phyloP scores from a whole-genome alignment of 2,888 invertebrate species.

The Erebia palarica region DNA sequence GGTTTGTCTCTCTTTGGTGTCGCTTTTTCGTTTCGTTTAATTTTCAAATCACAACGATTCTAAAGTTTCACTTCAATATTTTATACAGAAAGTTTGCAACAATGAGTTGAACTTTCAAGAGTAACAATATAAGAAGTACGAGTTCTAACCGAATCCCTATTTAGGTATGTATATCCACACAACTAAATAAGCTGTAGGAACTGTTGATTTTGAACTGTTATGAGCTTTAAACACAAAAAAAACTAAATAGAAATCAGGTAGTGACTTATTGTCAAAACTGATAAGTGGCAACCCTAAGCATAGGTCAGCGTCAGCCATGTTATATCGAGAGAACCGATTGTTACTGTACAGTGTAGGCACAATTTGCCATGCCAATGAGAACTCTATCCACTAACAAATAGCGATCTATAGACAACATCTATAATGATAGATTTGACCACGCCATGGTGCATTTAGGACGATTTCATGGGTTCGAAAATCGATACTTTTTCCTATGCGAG shows the following conservation, averaged over 20 bases:
- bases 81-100: too few relatives aligned
- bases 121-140: too few relatives aligned
- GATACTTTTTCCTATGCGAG: slow-evolving; percentile 34
- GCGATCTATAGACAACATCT: slow-evolving; percentile 9
- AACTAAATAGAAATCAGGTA: neutral
- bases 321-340: slow-evolving; percentile 30
- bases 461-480: slow-evolving; percentile 39
- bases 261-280: neutral
- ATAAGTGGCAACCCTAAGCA: slow-evolving; percentile 26
- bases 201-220: too few relatives aligned
- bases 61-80: too few relatives aligned
- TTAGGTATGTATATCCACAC: too few relatives aligned
- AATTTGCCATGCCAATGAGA: slow-evolving; percentile 21
- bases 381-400: slow-evolving; percentile 22
- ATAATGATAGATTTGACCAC: slow-evolving; percentile 33
- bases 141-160: too few relatives aligned
- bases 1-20: too few relatives aligned
- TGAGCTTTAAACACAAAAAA: too few relatives aligned
- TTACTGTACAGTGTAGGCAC: slow-evolving; percentile 23
- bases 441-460: slow-evolving; percentile 34
- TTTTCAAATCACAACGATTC: too few relatives aligned
- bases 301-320: slow-evolving; percentile 30
- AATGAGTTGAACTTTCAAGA: too few relatives aligned
- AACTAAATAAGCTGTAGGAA: too few relatives aligned
- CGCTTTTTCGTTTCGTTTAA: too few relatives aligned